Percentiles rank a stretch among this genome's conserved stretches.
phyloP scores from a whole-genome alignment of 30 jellyfish, hydroid and myxozoan genomes.

The Pelagia noctiluca region DNA sequence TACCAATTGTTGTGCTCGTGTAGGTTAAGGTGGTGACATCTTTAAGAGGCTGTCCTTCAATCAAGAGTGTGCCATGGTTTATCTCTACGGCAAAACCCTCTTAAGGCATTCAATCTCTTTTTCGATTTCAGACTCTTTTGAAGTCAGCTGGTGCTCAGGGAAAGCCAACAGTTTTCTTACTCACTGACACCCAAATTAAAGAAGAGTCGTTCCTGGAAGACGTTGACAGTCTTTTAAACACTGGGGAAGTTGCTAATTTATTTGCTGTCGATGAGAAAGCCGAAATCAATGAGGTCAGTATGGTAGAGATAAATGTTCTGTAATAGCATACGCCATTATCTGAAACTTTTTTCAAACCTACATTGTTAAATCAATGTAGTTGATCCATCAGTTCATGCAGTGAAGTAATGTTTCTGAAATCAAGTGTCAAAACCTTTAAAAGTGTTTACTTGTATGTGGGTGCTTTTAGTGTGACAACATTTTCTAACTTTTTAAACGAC shows the following conservation, averaged over 20 bases:
- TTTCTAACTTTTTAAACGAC: not conserved
- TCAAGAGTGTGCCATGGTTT: conserved; percentile 88
- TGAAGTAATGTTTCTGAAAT: too few relatives aligned
- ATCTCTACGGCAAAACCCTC: conserved; percentile 91
- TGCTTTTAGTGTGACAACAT: not conserved
- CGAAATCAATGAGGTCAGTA: conserved; percentile 96
- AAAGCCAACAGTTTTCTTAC: conserved; percentile 81
- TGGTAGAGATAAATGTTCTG: too few relatives aligned
- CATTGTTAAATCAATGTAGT: too few relatives aligned
- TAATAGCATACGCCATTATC: too few relatives aligned
- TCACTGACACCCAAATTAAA: conserved; percentile 92
- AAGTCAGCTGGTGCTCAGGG: conserved; percentile 97
- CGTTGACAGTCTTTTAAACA: conserved; percentile 91
- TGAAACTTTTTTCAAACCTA: too few relatives aligned
- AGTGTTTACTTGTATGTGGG: too few relatives aligned
- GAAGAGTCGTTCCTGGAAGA: conserved; percentile 96
- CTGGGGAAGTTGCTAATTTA: conserved; percentile 98
- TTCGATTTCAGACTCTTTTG: conserved; percentile 71
- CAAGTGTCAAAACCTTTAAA: too few relatives aligned
- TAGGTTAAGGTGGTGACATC: too few relatives aligned
- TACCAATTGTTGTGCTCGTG: too few relatives aligned
- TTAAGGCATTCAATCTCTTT: conserved; percentile 65
- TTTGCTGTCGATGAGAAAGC: conserved; percentile 99
- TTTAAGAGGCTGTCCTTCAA: too few relatives aligned
- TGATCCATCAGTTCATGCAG: too few relatives aligned